Percentiles rank a stretch among this genome's conserved stretches.
Evolutionary conservation across 2,113 vertebrate species (phyloP).

Genomic region (Sander vitreus): DNA sequence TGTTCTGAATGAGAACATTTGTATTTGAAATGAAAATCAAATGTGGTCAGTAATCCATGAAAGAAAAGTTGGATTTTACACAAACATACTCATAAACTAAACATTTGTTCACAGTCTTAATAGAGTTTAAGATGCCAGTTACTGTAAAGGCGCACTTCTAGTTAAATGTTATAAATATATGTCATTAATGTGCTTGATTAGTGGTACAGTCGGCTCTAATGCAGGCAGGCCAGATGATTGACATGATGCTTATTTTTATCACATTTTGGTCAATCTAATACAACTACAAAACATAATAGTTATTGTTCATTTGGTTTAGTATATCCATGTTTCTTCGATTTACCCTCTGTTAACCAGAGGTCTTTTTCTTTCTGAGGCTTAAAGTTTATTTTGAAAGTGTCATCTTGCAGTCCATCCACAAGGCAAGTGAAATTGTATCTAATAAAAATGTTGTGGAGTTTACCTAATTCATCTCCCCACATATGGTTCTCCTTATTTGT

Average conservation of each 20-base stretch:
- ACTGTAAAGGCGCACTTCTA: not conserved
- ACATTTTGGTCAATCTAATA: constrained; percentile 19
- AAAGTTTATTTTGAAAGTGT: constrained; percentile 85
- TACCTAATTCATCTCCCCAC: constrained; percentile 86
- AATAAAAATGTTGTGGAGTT: constrained; percentile 88
- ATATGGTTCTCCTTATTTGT: constrained; percentile 84
- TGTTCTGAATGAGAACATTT: not conserved
- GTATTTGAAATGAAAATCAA: constrained; percentile 17
- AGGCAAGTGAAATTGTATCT: constrained; percentile 85
- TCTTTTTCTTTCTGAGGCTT: constrained; percentile 63
- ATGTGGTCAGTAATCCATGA: constrained; percentile 1
- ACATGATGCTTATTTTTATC: constrained; percentile 22
- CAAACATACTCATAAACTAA: constrained; percentile 34
- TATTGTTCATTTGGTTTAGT: constrained; percentile 60
- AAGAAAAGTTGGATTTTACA: constrained; percentile 31
- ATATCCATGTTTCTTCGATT: constrained; percentile 56
- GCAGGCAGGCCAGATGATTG: not conserved
- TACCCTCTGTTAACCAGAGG: constrained; percentile 61
- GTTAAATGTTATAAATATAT: not conserved
- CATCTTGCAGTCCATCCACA: constrained; percentile 83
- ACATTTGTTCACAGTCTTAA: constrained; percentile 36
- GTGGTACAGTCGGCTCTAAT: not conserved
- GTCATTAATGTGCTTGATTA: constrained; percentile 9
- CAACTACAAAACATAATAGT: constrained; percentile 37
- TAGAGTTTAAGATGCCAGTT: not conserved